These are phyloP conservation scores for Colletes latitarsis DNA, from an alignment of 1,140 invertebrate genomes.

Conservation along the genomic window DNA sequence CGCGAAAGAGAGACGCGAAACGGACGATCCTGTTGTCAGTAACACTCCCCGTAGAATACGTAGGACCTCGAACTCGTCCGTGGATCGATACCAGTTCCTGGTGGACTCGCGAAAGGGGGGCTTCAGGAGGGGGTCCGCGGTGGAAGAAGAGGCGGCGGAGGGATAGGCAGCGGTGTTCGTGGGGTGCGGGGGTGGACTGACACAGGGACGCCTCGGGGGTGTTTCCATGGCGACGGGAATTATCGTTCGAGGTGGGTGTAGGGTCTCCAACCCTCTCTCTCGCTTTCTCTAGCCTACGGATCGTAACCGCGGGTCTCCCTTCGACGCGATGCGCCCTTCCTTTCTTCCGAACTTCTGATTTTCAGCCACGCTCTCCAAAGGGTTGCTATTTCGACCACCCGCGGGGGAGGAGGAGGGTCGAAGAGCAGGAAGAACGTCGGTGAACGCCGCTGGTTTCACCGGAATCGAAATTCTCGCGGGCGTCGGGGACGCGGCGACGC, in stretches of 20 bases:
- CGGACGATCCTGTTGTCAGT: conserved; percentile 68
- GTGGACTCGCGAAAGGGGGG: conserved; percentile 65
- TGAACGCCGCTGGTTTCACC: no score
- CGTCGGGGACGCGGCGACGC: no score
- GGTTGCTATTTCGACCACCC: neutral
- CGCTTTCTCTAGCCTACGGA: neutral
- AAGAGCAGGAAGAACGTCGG: neutral
- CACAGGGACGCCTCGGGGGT: conserved; percentile 77
- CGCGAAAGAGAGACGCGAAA: neutral
- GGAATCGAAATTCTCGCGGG: no score
- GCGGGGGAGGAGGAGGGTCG: conserved; percentile 19
- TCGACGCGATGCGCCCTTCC: conserved; percentile 5
- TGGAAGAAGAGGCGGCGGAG: conserved; percentile 42
- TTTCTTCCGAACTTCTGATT: conserved; percentile 57
- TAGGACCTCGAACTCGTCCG: conserved; percentile 74
- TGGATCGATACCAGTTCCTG: conserved; percentile 77
- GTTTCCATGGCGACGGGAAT: conserved; percentile 77
- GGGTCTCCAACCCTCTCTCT: conserved; percentile 45
- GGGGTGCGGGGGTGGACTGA: conserved; percentile 72
- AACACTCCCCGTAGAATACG: conserved; percentile 70
- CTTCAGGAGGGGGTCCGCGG: conserved; percentile 55
- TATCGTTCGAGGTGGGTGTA: conserved; percentile 71
- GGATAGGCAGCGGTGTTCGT: conserved; percentile 41
- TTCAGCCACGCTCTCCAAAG: conserved; percentile 40
- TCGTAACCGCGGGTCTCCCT: neutral